Conservation (phyloP, 1,140 invertebrate species). For the Dolichoris vasculosae region DNA sequence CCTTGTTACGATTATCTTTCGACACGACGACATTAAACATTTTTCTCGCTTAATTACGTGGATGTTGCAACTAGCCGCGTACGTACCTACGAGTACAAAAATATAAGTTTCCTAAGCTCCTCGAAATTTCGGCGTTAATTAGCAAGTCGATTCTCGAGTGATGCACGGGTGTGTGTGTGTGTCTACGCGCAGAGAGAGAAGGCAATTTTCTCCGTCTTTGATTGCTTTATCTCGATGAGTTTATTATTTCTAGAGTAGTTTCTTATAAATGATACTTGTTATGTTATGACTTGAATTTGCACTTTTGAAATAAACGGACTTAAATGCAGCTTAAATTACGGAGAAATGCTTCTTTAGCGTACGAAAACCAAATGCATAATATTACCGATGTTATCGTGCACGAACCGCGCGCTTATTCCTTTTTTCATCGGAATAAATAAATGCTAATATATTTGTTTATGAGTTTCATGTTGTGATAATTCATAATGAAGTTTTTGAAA, state of each 20-base stretch:
- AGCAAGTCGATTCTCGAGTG: slow-evolving; percentile 22
- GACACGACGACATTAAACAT: no score
- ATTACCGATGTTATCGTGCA: slow-evolving; percentile 33
- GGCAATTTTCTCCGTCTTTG: slow-evolving; percentile 13
- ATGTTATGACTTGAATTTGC: slow-evolving; percentile 26
- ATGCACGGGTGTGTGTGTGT: neutral
- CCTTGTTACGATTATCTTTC: no score
- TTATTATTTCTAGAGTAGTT: slow-evolving; percentile 40
- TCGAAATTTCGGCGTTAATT: slow-evolving; percentile 46
- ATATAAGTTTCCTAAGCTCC: neutral
- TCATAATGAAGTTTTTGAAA: slow-evolving; percentile 16
- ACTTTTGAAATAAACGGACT: slow-evolving; percentile 40
- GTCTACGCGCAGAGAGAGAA: neutral
- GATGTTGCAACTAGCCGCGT: no score
- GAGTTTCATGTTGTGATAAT: slow-evolving; percentile 4
- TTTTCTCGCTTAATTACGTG: no score
- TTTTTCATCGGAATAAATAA: slow-evolving; percentile 17
- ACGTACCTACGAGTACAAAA: neutral
- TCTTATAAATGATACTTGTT: slow-evolving; percentile 37
- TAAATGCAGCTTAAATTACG: neutral
- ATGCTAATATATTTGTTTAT: slow-evolving; percentile 18
- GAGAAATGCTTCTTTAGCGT: slow-evolving; percentile 11
- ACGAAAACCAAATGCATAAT: slow-evolving; percentile 10
- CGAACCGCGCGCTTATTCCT: slow-evolving; percentile 4
- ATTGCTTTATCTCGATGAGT: slow-evolving; percentile 34